Evolutionary conservation across 2,113 vertebrate species (phyloP), one percentile per base, ranked within the genome.

Genomic region (Petrocephalus zakoni): DNA sequence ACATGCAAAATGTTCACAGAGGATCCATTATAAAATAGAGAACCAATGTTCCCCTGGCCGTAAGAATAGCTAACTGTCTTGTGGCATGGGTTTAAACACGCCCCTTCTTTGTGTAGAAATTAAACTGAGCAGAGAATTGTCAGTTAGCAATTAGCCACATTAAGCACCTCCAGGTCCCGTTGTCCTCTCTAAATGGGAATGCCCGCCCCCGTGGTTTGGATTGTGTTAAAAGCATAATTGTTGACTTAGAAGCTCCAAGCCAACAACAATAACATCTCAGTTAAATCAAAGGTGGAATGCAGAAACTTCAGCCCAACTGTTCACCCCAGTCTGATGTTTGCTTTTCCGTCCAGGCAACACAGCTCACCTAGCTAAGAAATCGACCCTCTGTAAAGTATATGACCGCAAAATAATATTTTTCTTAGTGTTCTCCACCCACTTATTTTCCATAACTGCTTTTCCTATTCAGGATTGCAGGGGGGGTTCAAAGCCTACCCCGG

Each of bases 201-300:
- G 52, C n/a, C 6, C 7, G 5, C 4, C 84, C 84, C 52, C 1
- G 4, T 68, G 61, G 1, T 37, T 86, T 55, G 47, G 52, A 52
- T 8, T 52, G n/a, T 10, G 4, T 29, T 85, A 85, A 85, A 49
- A 85, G 22, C 82, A 55, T 9, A 19, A 49, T 83, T 49, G 22
- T 37, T 86, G 51, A 56, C 84, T 56, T 83, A 47, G 52, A 56
- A 42, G 51, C 6, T 29, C 84, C 51, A 34, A 86, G 84, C 84
- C 52, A 86, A 86, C 53, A 56, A 34, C n/a, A 56, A 86, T 15
- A 86, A 21, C 4, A 37, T 15, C 84, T 34, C 19, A 25, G 84
- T 55, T 86, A 52, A 53, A 86, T 86, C 22, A 86, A 34, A 55
- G 52, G 49, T 29, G 84, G 84, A 86, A 86, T 86, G 84, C 25